A percentile compares a stretch with the other conserved stretches of the same genome.
Evolutionary conservation across 2,113 vertebrate genomes (phyloP).

Genomic region (Octodon degus): DNA sequence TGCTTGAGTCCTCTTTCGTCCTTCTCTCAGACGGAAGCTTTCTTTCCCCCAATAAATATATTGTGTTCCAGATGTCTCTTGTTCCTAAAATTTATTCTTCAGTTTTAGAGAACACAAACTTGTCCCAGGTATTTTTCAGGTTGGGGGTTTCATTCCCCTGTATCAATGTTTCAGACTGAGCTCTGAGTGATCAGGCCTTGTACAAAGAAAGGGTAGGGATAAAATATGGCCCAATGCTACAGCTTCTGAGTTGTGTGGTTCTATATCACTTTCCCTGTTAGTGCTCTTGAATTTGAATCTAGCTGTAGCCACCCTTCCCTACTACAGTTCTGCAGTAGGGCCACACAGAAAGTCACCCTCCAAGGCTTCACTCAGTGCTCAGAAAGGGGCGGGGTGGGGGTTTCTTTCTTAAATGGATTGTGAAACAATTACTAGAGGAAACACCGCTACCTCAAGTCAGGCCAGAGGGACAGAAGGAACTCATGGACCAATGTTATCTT

Average conservation of each 20-base stretch:
- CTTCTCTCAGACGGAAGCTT: too few species aligned
- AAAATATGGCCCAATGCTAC: not conserved
- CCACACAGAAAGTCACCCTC: not conserved
- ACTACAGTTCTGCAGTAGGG: not conserved
- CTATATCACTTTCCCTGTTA: not conserved
- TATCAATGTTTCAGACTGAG: not conserved
- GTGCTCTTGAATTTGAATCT: constrained; percentile 6
- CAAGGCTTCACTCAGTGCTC: constrained; percentile 6
- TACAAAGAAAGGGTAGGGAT: not conserved
- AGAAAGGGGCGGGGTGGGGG: not conserved
- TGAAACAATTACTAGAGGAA: constrained; percentile 75
- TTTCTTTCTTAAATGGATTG: constrained; percentile 72
- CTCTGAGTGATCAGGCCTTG: not conserved
- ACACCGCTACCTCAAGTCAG: constrained; percentile 53
- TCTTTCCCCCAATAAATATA: too few species aligned
- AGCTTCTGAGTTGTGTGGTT: not conserved
- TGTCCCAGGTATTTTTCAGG: too few species aligned
- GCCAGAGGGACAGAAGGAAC: constrained; percentile 49
- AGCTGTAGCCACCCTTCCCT: not conserved
- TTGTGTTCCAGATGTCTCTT: too few species aligned
- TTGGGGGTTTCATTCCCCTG: too few species aligned
- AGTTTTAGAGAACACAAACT: too few species aligned
- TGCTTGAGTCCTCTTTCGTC: too few species aligned
- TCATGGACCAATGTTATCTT: constrained; percentile 60
- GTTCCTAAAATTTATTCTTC: too few species aligned